Evolutionary conservation across 1,140 invertebrate genomes (phyloP).

Genomic region (Drosophila subobscura): DNA sequence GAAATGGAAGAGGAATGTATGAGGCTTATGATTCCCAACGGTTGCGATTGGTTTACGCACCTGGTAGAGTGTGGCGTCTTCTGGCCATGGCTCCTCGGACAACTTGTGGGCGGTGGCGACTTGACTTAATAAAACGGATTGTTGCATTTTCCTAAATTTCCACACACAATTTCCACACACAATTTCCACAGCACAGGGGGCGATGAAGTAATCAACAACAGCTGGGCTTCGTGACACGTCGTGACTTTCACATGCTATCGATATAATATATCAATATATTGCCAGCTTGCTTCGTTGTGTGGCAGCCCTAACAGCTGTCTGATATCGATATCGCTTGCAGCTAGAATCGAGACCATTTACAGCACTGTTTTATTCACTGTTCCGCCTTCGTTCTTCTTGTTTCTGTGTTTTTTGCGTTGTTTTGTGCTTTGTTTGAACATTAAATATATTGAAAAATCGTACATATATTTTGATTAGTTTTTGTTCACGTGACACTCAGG

Average conservation of each 20-base stretch:
- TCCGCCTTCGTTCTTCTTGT: not conserved
- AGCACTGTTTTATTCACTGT: too few species aligned
- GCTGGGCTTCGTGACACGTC: slow-evolving; percentile 6
- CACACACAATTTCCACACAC: slow-evolving; percentile 20
- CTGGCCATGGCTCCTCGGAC: slow-evolving; percentile 91
- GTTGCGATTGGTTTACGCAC: slow-evolving; percentile 9
- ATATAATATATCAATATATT: too few species aligned
- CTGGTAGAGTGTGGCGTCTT: slow-evolving; percentile 92
- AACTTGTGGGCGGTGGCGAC: slow-evolving; percentile 79
- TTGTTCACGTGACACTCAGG: slow-evolving; percentile 2
- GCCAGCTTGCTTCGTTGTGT: too few species aligned
- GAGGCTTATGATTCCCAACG: slow-evolving; percentile 76
- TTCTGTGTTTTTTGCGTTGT: slow-evolving; percentile 38
- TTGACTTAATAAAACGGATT: slow-evolving; percentile 67
- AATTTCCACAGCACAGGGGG: slow-evolving; percentile 7
- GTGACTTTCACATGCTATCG: too few species aligned
- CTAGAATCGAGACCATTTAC: too few species aligned
- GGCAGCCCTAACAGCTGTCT: too few species aligned
- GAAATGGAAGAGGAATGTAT: not conserved
- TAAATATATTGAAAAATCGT: slow-evolving; percentile 17
- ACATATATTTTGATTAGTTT: not conserved
- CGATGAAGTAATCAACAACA: slow-evolving; percentile 76
- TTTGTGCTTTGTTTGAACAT: slow-evolving; percentile 44
- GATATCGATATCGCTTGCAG: too few species aligned
- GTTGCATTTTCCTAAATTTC: slow-evolving; percentile 52